Evolutionary conservation across 2,888 invertebrate species (phyloP).

Genomic region (Ochlodes sylvanus): DNA sequence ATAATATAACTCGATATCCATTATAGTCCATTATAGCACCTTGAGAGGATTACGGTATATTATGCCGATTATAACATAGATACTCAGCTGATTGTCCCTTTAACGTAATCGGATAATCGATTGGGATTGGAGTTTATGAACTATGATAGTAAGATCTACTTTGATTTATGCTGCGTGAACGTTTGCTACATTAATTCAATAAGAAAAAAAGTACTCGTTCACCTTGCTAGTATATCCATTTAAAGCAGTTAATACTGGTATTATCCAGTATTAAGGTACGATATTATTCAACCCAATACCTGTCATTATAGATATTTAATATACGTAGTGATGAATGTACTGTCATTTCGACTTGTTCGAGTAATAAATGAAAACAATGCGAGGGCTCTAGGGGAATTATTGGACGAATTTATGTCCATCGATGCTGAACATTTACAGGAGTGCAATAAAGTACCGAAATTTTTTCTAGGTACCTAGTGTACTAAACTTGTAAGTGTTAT

Average conservation of each 20-base stretch:
- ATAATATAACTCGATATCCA: neutral
- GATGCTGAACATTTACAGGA: conserved; percentile 27
- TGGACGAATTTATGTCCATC: conserved; percentile 29
- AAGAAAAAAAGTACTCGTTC: too few relatives aligned
- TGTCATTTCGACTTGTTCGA: conserved; percentile 31
- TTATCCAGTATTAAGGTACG: too few relatives aligned
- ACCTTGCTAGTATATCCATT: too few relatives aligned
- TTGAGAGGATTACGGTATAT: conserved; percentile 24
- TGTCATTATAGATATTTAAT: conserved; percentile 24
- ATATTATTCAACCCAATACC: conserved; percentile 10
- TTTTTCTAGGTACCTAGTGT: neutral
- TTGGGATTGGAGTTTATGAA: conserved; percentile 7
- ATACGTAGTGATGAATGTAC: conserved; percentile 32
- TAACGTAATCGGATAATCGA: conserved; percentile 25
- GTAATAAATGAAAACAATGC: conserved; percentile 37
- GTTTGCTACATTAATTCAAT: too few relatives aligned
- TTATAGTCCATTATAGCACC: conserved; percentile 11
- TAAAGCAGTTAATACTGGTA: too few relatives aligned
- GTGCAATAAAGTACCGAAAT: conserved; percentile 25
- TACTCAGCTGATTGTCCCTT: conserved; percentile 9
- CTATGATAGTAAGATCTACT: neutral
- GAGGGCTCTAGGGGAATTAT: conserved; percentile 29
- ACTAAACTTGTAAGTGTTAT: too few relatives aligned
- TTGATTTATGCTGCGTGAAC: too few relatives aligned
- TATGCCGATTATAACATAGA: conserved; percentile 6